Evolutionary conservation across 2,797 vertebrate genomes (phyloP), one percentile per base, ranked within the genome.

Genomic region (Sibirionetta formosa): DNA sequence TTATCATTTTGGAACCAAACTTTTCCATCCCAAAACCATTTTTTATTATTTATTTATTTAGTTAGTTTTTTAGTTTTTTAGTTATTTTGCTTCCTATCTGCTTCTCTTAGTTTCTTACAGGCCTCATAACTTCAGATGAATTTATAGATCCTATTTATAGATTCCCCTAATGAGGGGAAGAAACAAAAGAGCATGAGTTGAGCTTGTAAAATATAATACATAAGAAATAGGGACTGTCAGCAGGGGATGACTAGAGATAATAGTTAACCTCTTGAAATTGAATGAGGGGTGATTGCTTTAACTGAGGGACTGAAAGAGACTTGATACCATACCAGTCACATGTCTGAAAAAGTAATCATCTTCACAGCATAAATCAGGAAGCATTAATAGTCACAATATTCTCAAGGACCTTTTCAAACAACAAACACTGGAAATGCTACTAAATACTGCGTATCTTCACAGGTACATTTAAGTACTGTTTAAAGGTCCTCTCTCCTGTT

Each of bases 271-370:
- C 38, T 58, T 22, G 44, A 72, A 83, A 87, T 12, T 54, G 61
- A 68, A 58, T 64, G 56, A 87, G 26, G 11, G 7, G 27, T 58
- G 66, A 80, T 38, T 75, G 57, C 27, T 87, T 87, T 51, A 75
- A 17, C 51, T 44, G 46, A 54, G 40, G 35, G 38, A 38, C 35
- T 76, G 57, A 80, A 79, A 64, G 8, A 65, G 19, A 23, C 63
- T 31, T n/a, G 38, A 76, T 83, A 65, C 38, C 15, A 24, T 20
- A 60, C 16, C 58, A 33, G 57, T 27, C 63, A 70, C 38, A 61
- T 46, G 76, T 76, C 23, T 70, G 79, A 70, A 87, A 91, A 91
- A 83, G 46, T 71, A 76, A 80, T 84, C 83, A 87, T 60, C 79
- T 76, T 84, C 61, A 80, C 46, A 70, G 75, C 53, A 56, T 57